Percentiles rank a stretch among this genome's conserved stretches.
Evolutionary conservation across 2,888 invertebrate species (phyloP).

Genomic region (Patella depressa): DNA sequence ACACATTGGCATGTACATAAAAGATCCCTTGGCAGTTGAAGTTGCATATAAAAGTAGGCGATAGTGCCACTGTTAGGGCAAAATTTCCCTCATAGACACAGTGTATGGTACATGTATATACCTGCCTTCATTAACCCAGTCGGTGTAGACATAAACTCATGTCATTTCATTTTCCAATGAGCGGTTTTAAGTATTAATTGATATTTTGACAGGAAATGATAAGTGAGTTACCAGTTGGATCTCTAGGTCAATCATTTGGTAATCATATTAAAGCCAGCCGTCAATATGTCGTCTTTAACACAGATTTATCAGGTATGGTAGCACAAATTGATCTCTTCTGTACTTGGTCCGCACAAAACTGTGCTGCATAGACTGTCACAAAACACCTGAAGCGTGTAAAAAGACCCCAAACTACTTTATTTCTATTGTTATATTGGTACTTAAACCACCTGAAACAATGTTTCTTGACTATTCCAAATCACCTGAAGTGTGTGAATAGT

Average conservation of each 20-base stretch:
- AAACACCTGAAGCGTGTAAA: too few species aligned
- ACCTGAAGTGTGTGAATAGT: too few species aligned
- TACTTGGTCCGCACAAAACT: too few species aligned
- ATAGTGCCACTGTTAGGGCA: too few species aligned
- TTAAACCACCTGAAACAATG: too few species aligned
- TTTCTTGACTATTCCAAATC: too few species aligned
- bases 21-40: too few species aligned
- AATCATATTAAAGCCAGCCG: conserved; percentile 95
- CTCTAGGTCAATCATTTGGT: conserved; percentile 89
- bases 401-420: too few species aligned
- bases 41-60: too few species aligned
- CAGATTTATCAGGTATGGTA: conserved; percentile 85
- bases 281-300: conserved; percentile 94
- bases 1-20: too few species aligned
- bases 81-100: background rate
- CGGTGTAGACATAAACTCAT: background rate
- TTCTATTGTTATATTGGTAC: too few species aligned
- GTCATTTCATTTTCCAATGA: background rate
- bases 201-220: conserved; percentile 76
- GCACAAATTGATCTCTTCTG: background rate
- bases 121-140: background rate
- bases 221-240: conserved; percentile 90
- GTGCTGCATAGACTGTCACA: too few species aligned
- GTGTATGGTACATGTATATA: background rate
- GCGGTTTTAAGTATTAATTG: conserved; percentile 7